A percentile compares a stretch with the other conserved stretches of the same genome.
These are phyloP conservation scores for Agrotis ipsilon DNA, from an alignment of 2,888 invertebrate species.

Conservation along the genomic window DNA sequence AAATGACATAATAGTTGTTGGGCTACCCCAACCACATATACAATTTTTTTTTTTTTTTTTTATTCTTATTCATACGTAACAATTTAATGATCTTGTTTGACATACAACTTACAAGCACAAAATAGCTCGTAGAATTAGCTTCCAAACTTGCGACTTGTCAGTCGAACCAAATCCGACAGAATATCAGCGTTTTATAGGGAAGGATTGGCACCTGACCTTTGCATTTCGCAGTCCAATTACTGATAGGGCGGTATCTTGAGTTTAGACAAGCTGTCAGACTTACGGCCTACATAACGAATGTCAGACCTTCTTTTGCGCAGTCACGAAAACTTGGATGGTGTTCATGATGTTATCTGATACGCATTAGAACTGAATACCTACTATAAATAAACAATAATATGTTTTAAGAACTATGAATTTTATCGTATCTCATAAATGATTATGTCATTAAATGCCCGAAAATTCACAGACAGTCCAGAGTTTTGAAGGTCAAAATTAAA, in stretches of 20 bases:
- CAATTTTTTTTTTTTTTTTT: too few relatives aligned
- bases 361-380: neutral
- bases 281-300: neutral
- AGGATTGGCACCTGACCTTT: constrained; percentile 26
- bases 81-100: too few relatives aligned
- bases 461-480: too few relatives aligned
- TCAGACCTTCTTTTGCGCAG: constrained; percentile 5
- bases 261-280: neutral
- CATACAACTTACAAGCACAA: too few relatives aligned
- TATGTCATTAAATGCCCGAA: too few relatives aligned
- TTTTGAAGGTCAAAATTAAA: too few relatives aligned
- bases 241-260: constrained; percentile 12
- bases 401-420: neutral
- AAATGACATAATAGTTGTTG: too few relatives aligned
- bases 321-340: neutral
- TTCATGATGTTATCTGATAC: neutral
- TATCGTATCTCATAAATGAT: too few relatives aligned
- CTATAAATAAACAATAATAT: neutral
- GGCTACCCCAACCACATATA: too few relatives aligned
- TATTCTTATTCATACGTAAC: too few relatives aligned
- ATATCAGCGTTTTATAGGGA: constrained; percentile 2
- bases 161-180: constrained; percentile 1
- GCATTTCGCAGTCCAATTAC: constrained; percentile 20
- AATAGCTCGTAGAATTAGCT: too few relatives aligned
- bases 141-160: neutral